Percentiles rank a stretch among this genome's conserved stretches.
Evolutionary conservation across 2,888 invertebrate species (phyloP).

Genomic region (Amitus sp.): DNA sequence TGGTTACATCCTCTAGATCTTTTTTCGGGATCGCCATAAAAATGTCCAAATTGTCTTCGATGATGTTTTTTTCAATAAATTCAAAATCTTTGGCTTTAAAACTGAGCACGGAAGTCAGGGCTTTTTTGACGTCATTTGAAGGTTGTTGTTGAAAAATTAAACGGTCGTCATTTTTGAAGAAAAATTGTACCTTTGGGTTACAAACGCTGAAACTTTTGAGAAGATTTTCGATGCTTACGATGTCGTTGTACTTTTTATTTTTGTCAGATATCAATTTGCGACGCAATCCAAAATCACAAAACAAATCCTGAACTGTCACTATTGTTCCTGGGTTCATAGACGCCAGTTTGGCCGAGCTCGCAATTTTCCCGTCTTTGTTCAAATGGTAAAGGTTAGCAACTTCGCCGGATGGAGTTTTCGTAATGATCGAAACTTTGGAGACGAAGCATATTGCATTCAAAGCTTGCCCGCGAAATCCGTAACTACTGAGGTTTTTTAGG

Average conservation of each 20-base stretch:
- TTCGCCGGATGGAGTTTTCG: conserved; percentile 67
- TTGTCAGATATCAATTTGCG: conserved; percentile 66
- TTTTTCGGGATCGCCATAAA: conserved; percentile 56
- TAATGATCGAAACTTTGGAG: conserved; percentile 67
- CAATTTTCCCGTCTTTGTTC: conserved; percentile 66
- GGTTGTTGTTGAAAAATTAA: conserved; percentile 67
- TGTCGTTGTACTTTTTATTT: conserved; percentile 66
- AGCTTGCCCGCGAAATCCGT: conserved; percentile 75
- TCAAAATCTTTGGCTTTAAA: conserved; percentile 50
- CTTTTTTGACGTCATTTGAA: conserved; percentile 57
- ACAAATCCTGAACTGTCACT: conserved; percentile 67
- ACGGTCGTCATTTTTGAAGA: conserved; percentile 65
- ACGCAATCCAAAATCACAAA: conserved; percentile 70
- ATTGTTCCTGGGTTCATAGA: conserved; percentile 67
- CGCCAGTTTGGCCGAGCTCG: conserved; percentile 61
- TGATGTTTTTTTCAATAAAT: conserved; percentile 19
- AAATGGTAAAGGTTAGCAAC: conserved; percentile 66
- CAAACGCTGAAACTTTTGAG: conserved; percentile 68
- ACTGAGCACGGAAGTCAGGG: conserved; percentile 57
- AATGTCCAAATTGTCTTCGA: not conserved
- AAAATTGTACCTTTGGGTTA: conserved; percentile 66
- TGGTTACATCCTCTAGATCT: conserved; percentile 64
- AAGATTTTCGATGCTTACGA: conserved; percentile 68
- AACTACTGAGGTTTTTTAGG: conserved; percentile 60
- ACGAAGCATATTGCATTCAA: conserved; percentile 69